Conservation (phyloP, 2,888 invertebrate genomes). For the Lasioglossum leucozonium region DNA sequence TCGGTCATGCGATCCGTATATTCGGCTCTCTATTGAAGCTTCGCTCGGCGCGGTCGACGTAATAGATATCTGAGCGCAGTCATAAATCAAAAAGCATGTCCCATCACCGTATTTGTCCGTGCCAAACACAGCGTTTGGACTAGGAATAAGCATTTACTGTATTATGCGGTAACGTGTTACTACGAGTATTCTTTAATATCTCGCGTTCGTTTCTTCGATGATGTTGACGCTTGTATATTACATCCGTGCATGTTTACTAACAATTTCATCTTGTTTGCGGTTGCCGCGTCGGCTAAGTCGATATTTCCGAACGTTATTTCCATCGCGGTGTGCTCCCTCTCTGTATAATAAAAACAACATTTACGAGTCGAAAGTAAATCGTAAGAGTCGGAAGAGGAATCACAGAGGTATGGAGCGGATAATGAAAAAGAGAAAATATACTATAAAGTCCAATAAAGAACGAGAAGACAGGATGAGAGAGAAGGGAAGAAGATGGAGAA, state of each 20-base stretch:
- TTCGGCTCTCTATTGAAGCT: no score
- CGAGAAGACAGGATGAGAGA: background rate
- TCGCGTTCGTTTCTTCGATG: background rate
- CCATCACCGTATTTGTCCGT: no score
- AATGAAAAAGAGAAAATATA: constrained; percentile 6
- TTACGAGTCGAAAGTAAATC: background rate
- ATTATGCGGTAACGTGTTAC: background rate
- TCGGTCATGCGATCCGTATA: no score
- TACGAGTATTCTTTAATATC: background rate
- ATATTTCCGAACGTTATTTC: background rate
- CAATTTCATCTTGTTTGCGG: constrained; percentile 1
- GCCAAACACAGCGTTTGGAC: no score
- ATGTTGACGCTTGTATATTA: background rate
- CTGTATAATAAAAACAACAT: background rate
- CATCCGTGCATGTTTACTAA: background rate
- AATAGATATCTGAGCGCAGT: no score
- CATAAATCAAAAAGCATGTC: no score
- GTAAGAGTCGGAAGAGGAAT: background rate
- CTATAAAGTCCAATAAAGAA: background rate
- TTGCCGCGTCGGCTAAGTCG: background rate
- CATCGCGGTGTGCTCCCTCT: background rate
- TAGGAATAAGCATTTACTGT: no score
- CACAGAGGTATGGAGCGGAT: background rate
- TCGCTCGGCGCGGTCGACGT: no score
- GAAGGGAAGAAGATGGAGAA: background rate